Base-by-base conservation (phyloP, 1,140 invertebrate species). In the Antheraea pernyi region DNA sequence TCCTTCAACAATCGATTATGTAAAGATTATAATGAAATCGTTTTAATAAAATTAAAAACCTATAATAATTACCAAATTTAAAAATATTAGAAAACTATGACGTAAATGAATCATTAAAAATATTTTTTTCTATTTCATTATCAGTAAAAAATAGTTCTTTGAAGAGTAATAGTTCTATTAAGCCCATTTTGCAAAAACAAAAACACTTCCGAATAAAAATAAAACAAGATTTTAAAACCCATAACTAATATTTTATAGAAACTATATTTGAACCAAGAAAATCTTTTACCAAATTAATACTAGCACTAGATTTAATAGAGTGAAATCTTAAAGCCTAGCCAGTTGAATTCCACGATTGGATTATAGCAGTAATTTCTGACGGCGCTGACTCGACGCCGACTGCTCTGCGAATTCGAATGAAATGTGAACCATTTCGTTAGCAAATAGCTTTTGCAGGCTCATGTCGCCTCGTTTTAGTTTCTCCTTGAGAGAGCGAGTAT, bases 361-460 rank as follows among this genome's bases (percentile, higher is more conserved):
- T 70, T 73, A 70, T 67, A 69, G 64, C 59, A 70, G 59, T 64
- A 68, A 72, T 67, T 73, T 63, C 48, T n/a, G 60, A 69, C 63
- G 72, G 65, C 46, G 67, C 53, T 72, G 67, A 72, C 62, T 72
- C 22, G 58, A 42, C 59, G 36, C 66, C 46, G 65, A 68, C 71
- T 69, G 75, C 65, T 76, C 71, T 76, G 69, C 68, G 71, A 76
- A 78, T 76, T 75, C 62, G 68, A 79, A 75, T 78, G 76, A 79
- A 81, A 81, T 75, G 75, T 73, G 72, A 73, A 67, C 69, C 70
- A 72, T 79, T 78, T 75, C 74, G 71, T 75, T 75, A 65, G 72
- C 58, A 67, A 78, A 79, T 79, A 71, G 66, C 73, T 73, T 62
- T 68, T 59, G 42, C 68, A 73, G 71, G 61, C 63, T 42, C 48